Conservation (phyloP, 2,888 invertebrate genomes). For the Ferrisia virgata region DNA sequence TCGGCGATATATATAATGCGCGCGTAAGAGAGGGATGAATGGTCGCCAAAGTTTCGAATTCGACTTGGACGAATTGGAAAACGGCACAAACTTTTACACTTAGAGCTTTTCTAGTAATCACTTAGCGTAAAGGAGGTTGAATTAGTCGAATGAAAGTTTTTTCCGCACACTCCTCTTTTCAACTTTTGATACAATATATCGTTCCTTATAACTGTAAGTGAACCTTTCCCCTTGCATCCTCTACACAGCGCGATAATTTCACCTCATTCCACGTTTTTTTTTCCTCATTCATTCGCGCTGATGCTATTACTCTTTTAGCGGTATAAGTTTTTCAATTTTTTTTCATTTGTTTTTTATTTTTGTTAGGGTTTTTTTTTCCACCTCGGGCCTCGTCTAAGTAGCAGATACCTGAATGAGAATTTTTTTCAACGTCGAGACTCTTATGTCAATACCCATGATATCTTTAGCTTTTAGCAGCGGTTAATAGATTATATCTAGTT, state of each 20-base stretch:
- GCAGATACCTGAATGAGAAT: background rate
- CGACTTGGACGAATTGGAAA: slow-evolving; percentile 34
- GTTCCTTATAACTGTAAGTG: slow-evolving; percentile 35
- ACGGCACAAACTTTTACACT: slow-evolving; percentile 40
- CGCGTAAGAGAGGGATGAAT: slow-evolving; percentile 25
- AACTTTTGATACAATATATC: slow-evolving; percentile 36
- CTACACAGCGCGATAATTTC: slow-evolving; percentile 24
- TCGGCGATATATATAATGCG: slow-evolving; percentile 20
- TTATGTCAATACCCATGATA: background rate
- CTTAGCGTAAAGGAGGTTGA: slow-evolving; percentile 43
- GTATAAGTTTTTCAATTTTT: slow-evolving; percentile 35
- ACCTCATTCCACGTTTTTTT: slow-evolving; percentile 28
- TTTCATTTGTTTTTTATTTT: slow-evolving; percentile 29
- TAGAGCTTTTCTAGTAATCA: slow-evolving; percentile 40
- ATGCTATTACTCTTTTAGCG: slow-evolving; percentile 15
- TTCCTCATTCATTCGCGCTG: background rate
- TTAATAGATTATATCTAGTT: too few relatives aligned
- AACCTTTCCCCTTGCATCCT: background rate
- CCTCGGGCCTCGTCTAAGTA: too few relatives aligned
- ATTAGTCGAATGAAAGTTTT: slow-evolving; percentile 45
- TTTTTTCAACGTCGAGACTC: background rate
- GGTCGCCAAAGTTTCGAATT: slow-evolving; percentile 35
- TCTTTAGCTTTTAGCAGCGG: background rate
- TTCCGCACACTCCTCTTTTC: slow-evolving; percentile 10
- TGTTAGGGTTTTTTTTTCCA: background rate